These are phyloP conservation scores for Troides oblongomaculatus DNA, from an alignment of 2,888 invertebrate genomes.

Conservation along the genomic window DNA sequence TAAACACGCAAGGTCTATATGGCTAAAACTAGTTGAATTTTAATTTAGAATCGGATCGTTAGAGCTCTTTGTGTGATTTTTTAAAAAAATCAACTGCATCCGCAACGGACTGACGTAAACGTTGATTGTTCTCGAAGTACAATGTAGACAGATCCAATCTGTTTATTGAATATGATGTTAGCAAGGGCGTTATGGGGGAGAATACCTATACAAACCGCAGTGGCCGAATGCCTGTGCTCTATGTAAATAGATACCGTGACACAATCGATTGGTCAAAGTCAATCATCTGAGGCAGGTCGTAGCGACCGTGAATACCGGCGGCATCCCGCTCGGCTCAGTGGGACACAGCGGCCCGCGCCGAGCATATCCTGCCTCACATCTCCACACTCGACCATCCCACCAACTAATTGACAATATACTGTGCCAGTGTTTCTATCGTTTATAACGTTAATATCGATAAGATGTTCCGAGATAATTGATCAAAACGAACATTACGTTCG, in stretches of 20 bases:
- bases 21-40: neutral
- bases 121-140: constrained; percentile 25
- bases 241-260: constrained; percentile 58
- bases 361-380: constrained; percentile 53
- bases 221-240: constrained; percentile 51
- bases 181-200: constrained; percentile 54
- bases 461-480: constrained; percentile 49
- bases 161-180: constrained; percentile 50
- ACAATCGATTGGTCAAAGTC: constrained; percentile 73
- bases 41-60: neutral
- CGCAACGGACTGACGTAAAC: constrained; percentile 25
- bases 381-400: constrained; percentile 16
- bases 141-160: constrained; percentile 44
- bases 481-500: constrained; percentile 45
- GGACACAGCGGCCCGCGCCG: constrained; percentile 58
- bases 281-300: constrained; percentile 72
- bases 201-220: constrained; percentile 48
- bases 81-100: constrained; percentile 14
- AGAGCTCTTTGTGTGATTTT: neutral
- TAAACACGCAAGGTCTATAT: constrained; percentile 1
- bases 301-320: constrained; percentile 71
- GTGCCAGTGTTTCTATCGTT: constrained; percentile 40
- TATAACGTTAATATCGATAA: constrained; percentile 36
- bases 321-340: constrained; percentile 60
- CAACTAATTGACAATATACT: constrained; percentile 27